These are phyloP conservation scores for Hippasteria phrygiana DNA, from an alignment of 53 echinoderm and acorn worm genomes.

Conservation along the genomic window DNA sequence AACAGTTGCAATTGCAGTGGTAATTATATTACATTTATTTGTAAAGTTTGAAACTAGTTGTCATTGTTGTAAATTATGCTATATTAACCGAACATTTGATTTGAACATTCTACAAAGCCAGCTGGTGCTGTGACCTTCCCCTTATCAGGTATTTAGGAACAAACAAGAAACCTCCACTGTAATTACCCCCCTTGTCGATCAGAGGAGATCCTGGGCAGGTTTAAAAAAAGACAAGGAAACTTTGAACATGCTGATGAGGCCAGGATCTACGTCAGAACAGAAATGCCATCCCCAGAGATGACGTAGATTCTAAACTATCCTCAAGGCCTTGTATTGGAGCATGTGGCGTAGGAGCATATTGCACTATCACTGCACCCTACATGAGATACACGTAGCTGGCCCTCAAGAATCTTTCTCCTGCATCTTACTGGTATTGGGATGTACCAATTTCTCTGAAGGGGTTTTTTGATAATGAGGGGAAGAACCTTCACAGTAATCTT, in stretches of 20 bases:
- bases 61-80: no score
- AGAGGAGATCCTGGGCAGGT: conserved; percentile 17
- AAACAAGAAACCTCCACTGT: not conserved
- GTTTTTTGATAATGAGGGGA: not conserved
- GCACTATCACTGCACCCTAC: conserved; percentile 7
- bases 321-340: conserved; percentile 36
- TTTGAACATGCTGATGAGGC: conserved; percentile 19
- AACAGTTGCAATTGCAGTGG: no score
- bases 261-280: conserved; percentile 33
- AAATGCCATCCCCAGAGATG: conserved; percentile 47
- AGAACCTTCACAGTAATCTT: not conserved
- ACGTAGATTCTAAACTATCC: conserved; percentile 53
- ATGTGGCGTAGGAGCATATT: not conserved
- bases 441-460: conserved; percentile 12
- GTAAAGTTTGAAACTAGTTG: no score
- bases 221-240: not conserved
- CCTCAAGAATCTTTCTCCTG: conserved; percentile 17
- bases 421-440: conserved; percentile 1
- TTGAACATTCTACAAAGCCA: not conserved
- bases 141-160: not conserved
- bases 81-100: not conserved
- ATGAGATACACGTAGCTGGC: not conserved
- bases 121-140: not conserved
- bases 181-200: conserved; percentile 36
- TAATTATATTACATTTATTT: no score